Conservation (phyloP, 2,888 invertebrate genomes). For the Hylaea fasciaria region DNA sequence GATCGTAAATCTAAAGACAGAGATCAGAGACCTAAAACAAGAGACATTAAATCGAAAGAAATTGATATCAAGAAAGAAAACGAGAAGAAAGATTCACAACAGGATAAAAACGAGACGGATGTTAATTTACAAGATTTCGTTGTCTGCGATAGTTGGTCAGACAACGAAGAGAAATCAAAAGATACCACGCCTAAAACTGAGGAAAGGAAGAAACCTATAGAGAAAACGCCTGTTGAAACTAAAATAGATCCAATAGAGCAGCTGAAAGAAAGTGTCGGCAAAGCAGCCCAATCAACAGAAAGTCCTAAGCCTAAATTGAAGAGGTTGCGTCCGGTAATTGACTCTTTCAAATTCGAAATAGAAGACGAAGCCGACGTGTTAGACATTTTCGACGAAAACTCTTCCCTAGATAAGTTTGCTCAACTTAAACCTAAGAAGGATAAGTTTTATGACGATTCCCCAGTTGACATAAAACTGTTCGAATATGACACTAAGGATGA, state of each 20-base stretch:
- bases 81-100: constrained; percentile 39
- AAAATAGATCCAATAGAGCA: constrained; percentile 52
- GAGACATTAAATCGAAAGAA: constrained; percentile 42
- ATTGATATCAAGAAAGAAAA: constrained; percentile 42
- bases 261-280: constrained; percentile 37
- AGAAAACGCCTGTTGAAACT: constrained; percentile 30
- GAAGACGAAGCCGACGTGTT: constrained; percentile 73
- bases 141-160: constrained; percentile 82
- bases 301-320: constrained; percentile 56
- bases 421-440: constrained; percentile 49
- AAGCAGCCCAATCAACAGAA: constrained; percentile 28
- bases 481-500: constrained; percentile 60
- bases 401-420: constrained; percentile 55
- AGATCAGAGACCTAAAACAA: constrained; percentile 46
- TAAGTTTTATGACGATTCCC: constrained; percentile 56
- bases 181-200: constrained; percentile 61
- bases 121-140: constrained; percentile 75
- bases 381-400: constrained; percentile 67
- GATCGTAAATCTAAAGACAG: constrained; percentile 32
- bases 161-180: constrained; percentile 70
- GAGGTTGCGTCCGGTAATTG: constrained; percentile 73
- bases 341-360: constrained; percentile 75
- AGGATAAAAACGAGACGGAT: constrained; percentile 62
- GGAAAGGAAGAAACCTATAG: constrained; percentile 43
- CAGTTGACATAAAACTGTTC: constrained; percentile 53